These are phyloP conservation scores for Paratilapia polleni DNA, from an alignment of 2,113 vertebrate genomes.

Conservation along the genomic window DNA sequence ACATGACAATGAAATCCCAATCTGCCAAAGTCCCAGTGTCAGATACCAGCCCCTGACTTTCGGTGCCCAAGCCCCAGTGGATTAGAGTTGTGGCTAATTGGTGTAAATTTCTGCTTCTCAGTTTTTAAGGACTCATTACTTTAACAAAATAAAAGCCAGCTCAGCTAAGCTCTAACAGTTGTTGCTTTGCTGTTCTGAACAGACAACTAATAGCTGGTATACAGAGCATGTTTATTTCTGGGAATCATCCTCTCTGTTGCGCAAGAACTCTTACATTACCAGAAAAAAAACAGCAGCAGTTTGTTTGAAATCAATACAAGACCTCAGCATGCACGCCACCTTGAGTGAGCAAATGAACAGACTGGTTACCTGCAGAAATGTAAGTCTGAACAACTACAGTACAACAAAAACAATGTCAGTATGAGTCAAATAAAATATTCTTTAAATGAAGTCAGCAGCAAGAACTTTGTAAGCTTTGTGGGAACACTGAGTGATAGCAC, in stretches of 20 bases:
- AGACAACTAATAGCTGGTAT: conserved; percentile 23
- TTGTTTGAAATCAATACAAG: conserved; percentile 33
- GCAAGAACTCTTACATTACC: conserved; percentile 31
- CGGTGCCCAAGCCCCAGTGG: neutral
- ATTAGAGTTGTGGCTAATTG: neutral
- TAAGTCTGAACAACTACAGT: neutral
- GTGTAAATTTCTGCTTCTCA: neutral
- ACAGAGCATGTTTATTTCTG: conserved; percentile 30
- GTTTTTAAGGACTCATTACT: neutral
- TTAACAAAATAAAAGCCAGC: neutral
- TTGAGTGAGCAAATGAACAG: neutral
- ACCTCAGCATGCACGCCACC: neutral
- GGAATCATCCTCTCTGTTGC: conserved; percentile 23
- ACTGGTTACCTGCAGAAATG: neutral
- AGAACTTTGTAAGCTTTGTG: neutral
- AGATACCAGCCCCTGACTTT: neutral
- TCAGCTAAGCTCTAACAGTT: neutral
- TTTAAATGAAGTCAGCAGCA: neutral
- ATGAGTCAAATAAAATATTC: neutral
- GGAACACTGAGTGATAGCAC: neutral
- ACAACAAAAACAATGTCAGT: neutral
- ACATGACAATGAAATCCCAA: neutral
- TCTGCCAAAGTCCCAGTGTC: neutral
- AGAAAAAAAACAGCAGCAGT: conserved; percentile 27
- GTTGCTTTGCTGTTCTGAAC: conserved; percentile 7